Percentiles rank a stretch among this genome's conserved stretches.
phyloP scores from a whole-genome alignment of 2,113 vertebrate species.

The Nesoenas mayeri region DNA sequence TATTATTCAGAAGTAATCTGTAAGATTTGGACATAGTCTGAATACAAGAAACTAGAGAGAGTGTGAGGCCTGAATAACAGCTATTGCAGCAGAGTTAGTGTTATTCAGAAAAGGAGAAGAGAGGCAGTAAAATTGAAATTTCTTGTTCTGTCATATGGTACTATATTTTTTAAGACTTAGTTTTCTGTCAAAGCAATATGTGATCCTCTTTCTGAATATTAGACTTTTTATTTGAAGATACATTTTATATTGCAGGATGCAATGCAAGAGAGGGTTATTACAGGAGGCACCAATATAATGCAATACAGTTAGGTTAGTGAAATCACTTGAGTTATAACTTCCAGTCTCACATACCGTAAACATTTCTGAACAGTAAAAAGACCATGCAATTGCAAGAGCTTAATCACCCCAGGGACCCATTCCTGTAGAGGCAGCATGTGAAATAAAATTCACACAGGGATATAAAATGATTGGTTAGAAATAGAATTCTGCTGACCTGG shows the following conservation, averaged over 20 bases:
- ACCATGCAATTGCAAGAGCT: slow-evolving; percentile 7
- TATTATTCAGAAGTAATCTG: background rate
- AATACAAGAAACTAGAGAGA: background rate
- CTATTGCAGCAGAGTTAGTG: background rate
- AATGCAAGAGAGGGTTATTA: slow-evolving; percentile 4
- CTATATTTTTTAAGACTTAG: background rate
- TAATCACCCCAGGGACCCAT: background rate
- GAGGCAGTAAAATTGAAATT: background rate
- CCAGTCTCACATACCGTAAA: slow-evolving; percentile 24
- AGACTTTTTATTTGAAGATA: slow-evolving; percentile 8
- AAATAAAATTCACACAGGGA: slow-evolving; percentile 16
- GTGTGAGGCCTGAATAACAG: background rate
- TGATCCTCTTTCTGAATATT: background rate
- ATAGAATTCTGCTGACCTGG: slow-evolving; percentile 23
- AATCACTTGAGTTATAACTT: slow-evolving; percentile 37
- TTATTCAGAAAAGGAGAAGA: background rate
- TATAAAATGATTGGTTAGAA: slow-evolving; percentile 20
- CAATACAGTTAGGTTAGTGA: slow-evolving; percentile 18
- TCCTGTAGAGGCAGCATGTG: background rate
- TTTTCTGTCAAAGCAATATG: background rate
- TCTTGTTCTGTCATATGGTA: background rate
- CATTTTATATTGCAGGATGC: background rate
- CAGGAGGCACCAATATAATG: background rate
- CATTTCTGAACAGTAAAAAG: slow-evolving; percentile 19
- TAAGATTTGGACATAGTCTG: background rate